Evolutionary conservation across 2,797 vertebrate genomes (phyloP).

Genomic region (Muraenolepis orangiensis): DNA sequence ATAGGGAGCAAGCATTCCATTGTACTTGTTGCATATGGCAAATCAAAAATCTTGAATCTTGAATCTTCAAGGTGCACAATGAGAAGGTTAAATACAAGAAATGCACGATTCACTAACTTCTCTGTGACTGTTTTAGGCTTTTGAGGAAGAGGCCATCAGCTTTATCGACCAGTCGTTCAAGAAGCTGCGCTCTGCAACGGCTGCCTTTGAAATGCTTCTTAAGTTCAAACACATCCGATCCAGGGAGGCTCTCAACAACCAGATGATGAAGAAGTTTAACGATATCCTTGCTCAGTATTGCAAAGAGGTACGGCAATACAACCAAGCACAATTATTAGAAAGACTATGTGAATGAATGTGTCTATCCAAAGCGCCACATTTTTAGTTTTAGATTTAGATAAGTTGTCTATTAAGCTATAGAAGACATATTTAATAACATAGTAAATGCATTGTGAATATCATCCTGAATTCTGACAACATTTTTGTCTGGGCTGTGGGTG

Average conservation of each 20-base stretch:
- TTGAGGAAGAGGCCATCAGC: constrained; percentile 83
- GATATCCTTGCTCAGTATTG: constrained; percentile 85
- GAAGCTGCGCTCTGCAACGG: constrained; percentile 84
- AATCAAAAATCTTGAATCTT: too few species aligned
- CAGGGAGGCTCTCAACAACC: constrained; percentile 79
- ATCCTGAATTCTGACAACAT: background rate
- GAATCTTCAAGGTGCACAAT: background rate
- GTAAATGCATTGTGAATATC: background rate
- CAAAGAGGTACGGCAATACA: constrained; percentile 82
- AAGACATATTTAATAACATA: background rate
- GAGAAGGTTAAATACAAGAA: background rate
- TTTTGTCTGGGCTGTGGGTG: background rate
- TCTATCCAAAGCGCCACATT: background rate
- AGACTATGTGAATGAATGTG: background rate
- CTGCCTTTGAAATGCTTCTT: constrained; percentile 86
- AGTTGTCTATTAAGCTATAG: background rate
- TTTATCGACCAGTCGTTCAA: constrained; percentile 91
- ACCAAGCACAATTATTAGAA: background rate
- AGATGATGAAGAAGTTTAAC: constrained; percentile 87
- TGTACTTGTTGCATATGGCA: too few species aligned
- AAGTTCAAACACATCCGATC: constrained; percentile 85
- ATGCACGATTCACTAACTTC: constrained; percentile 8
- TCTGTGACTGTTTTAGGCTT: constrained; percentile 65
- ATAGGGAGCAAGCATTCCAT: too few species aligned
- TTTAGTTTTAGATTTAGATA: background rate